Conservation (phyloP, 2,113 vertebrate genomes). For the Nothobranchius kuhntae region DNA sequence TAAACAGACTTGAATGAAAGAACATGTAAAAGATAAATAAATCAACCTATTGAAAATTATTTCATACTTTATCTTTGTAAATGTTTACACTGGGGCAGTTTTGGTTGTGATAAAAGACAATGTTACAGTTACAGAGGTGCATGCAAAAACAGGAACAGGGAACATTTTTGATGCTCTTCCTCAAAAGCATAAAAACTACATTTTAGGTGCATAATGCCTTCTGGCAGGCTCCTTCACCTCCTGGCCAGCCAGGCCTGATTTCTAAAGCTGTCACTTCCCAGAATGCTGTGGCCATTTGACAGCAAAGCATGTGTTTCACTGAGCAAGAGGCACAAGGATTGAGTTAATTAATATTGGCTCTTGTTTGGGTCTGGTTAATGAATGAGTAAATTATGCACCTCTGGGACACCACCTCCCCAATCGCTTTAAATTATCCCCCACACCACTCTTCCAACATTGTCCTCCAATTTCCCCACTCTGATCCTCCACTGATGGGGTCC, state of each 20-base stretch:
- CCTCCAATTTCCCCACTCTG: slow-evolving; percentile 77
- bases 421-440: slow-evolving; percentile 73
- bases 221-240: slow-evolving; percentile 7
- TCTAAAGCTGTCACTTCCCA: slow-evolving; percentile 45
- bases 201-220: not conserved
- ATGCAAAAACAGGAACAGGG: not conserved
- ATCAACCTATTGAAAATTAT: no score
- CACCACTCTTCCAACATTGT: slow-evolving; percentile 67
- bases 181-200: not conserved
- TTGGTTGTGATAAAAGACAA: no score
- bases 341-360: slow-evolving; percentile 83
- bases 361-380: slow-evolving; percentile 80
- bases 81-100: no score
- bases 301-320: slow-evolving; percentile 55
- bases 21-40: no score
- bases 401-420: slow-evolving; percentile 73
- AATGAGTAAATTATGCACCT: slow-evolving; percentile 81
- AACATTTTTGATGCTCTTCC: not conserved
- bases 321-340: slow-evolving; percentile 50
- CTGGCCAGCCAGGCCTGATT: slow-evolving; percentile 18
- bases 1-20: no score
- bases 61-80: no score
- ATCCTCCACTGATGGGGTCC: slow-evolving; percentile 77
- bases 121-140: no score
- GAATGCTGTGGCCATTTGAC: slow-evolving; percentile 49